These are phyloP conservation scores for Lepidonotus clava DNA, from an alignment of 2,888 invertebrate species.

Conservation along the genomic window DNA sequence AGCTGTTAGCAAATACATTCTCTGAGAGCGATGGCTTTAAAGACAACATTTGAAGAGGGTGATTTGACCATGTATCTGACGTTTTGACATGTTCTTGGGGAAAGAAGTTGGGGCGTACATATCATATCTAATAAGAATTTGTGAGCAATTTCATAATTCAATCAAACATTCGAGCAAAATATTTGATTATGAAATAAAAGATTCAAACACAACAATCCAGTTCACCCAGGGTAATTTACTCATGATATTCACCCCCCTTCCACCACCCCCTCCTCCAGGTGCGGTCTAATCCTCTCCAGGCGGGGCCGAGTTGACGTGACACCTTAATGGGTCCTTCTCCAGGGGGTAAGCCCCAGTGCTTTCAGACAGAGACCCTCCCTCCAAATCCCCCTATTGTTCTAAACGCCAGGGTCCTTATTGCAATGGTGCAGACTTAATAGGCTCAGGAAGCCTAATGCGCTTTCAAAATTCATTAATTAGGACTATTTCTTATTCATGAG, in stretches of 20 bases:
- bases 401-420: background rate
- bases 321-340: slow-evolving; percentile 5
- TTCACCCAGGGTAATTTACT: no score
- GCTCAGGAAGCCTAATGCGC: slow-evolving; percentile 16
- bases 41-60: no score
- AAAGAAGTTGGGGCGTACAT: no score
- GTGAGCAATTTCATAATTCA: no score
- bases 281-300: slow-evolving; percentile 8
- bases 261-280: background rate
- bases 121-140: no score
- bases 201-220: no score
- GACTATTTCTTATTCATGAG: background rate
- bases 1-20: no score
- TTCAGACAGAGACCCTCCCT: background rate
- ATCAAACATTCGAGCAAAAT: no score
- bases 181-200: no score
- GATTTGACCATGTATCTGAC: no score
- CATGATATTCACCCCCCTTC: background rate
- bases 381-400: background rate
- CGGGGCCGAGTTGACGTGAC: slow-evolving; percentile 1
- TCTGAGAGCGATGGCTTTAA: no score
- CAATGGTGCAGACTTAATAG: background rate
- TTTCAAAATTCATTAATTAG: slow-evolving; percentile 32
- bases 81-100: no score
- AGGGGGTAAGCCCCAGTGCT: background rate